Percentiles rank a stretch among this genome's conserved stretches.
phyloP scores from a whole-genome alignment of 1,140 invertebrate genomes.

The Orius insidiosus region DNA sequence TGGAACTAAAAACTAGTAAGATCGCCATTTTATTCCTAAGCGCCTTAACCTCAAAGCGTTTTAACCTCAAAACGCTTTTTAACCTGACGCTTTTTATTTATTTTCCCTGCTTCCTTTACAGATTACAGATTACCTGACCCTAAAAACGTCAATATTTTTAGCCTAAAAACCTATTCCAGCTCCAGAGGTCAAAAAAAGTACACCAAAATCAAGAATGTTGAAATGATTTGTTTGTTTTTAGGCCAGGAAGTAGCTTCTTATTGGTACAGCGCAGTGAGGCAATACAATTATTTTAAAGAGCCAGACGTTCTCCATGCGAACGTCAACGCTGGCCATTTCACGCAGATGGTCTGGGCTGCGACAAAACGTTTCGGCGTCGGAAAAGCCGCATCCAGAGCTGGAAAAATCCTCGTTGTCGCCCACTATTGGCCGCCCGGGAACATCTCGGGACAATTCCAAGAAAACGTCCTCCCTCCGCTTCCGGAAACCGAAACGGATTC shows the following conservation, averaged over 20 bases:
- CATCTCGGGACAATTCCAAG: slow-evolving; percentile 50
- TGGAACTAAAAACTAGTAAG: too few species aligned
- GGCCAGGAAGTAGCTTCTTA: slow-evolving; percentile 70
- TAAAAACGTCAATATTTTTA: too few species aligned
- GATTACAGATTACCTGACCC: too few species aligned
- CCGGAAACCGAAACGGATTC: slow-evolving; percentile 31
- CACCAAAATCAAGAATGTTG: too few species aligned
- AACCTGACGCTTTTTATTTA: too few species aligned
- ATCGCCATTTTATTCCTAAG: too few species aligned
- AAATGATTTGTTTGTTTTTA: too few species aligned
- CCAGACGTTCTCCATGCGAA: slow-evolving; percentile 52
- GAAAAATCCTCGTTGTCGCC: slow-evolving; percentile 61
- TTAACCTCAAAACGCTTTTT: too few species aligned
- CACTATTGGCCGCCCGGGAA: slow-evolving; percentile 67
- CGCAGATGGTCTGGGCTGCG: slow-evolving; percentile 73
- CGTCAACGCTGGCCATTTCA: slow-evolving; percentile 73
- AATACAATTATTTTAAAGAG: slow-evolving; percentile 58
- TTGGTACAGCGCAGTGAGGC: slow-evolving; percentile 65
- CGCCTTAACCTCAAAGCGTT: too few species aligned
- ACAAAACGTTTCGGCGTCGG: slow-evolving; percentile 66
- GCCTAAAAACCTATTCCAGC: too few species aligned
- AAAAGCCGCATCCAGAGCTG: slow-evolving; percentile 53
- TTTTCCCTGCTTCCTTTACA: too few species aligned
- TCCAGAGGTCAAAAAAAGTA: too few species aligned
- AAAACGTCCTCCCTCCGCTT: slow-evolving; percentile 55